phyloP scores from a whole-genome alignment of 2,113 vertebrate genomes.

The Notothenia rossii region DNA sequence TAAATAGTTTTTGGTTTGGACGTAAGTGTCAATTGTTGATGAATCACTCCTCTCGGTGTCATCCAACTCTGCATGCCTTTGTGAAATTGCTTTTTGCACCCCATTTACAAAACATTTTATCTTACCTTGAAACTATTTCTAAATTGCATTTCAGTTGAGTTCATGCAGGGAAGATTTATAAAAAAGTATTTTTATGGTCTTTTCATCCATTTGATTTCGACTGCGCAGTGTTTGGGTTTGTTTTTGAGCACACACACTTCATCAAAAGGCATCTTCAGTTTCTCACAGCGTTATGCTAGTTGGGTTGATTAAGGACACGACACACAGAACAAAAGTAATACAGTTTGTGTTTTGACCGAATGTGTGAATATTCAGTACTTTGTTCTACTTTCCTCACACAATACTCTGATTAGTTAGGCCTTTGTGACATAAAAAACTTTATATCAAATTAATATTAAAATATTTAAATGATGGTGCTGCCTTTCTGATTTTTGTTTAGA shows the following conservation, averaged over 20 bases:
- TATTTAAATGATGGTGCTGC: background rate
- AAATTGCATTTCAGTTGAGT: slow-evolving; percentile 62
- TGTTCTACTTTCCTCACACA: background rate
- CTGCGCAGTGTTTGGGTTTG: slow-evolving; percentile 47
- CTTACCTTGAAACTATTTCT: slow-evolving; percentile 58
- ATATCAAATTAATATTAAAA: background rate
- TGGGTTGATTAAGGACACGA: slow-evolving; percentile 2
- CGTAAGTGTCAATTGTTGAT: slow-evolving; percentile 60
- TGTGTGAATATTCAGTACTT: background rate
- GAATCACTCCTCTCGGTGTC: slow-evolving; percentile 59
- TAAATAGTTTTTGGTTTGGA: slow-evolving; percentile 53
- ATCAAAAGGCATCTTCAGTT: slow-evolving; percentile 30
- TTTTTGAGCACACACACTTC: slow-evolving; percentile 41
- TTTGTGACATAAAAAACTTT: background rate
- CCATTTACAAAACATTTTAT: slow-evolving; percentile 63
- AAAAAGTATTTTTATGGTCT: slow-evolving; percentile 49
- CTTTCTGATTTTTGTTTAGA: background rate
- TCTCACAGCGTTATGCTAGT: slow-evolving; percentile 10
- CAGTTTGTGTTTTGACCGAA: background rate
- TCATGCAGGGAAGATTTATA: slow-evolving; percentile 42
- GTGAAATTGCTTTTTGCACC: slow-evolving; percentile 68
- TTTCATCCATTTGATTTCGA: slow-evolving; percentile 60
- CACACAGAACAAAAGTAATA: background rate
- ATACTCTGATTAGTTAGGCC: background rate
- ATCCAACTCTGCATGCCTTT: slow-evolving; percentile 46